Conservation (phyloP, 2,113 vertebrate genomes). For the Scomber scombrus region DNA sequence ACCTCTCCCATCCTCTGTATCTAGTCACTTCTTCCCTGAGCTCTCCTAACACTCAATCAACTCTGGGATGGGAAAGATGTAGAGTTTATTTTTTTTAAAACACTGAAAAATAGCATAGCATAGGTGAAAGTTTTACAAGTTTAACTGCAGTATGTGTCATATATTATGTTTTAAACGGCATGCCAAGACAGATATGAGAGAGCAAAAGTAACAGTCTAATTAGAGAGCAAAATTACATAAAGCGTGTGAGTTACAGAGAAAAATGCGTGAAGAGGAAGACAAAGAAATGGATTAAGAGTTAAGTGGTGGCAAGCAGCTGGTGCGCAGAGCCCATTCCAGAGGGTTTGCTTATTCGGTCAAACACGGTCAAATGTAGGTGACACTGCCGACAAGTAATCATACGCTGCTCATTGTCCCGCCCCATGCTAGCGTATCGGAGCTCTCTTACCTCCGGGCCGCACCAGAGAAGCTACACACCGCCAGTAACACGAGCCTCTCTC, state of each 20-base stretch:
- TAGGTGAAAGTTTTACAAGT: background rate
- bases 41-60: background rate
- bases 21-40: constrained; percentile 2
- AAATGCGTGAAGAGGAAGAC: background rate
- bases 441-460: constrained; percentile 72
- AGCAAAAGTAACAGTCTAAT: background rate
- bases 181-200: background rate
- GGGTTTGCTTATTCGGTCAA: constrained; percentile 59
- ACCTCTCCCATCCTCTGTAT: constrained; percentile 25
- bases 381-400: constrained; percentile 81
- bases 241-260: background rate
- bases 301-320: constrained; percentile 62
- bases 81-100: background rate
- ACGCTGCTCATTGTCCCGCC: constrained; percentile 74
- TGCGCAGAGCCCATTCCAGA: constrained; percentile 32
- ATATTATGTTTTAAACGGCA: background rate
- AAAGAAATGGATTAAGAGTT: background rate
- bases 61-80: background rate
- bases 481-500: constrained; percentile 71
- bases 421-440: constrained; percentile 67
- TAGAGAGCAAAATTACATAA: background rate
- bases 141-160: background rate
- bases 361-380: constrained; percentile 78
- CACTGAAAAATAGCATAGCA: background rate
- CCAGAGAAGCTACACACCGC: constrained; percentile 52